Conservation (phyloP, 2,888 invertebrate species). For the Incurvaria masculella region DNA sequence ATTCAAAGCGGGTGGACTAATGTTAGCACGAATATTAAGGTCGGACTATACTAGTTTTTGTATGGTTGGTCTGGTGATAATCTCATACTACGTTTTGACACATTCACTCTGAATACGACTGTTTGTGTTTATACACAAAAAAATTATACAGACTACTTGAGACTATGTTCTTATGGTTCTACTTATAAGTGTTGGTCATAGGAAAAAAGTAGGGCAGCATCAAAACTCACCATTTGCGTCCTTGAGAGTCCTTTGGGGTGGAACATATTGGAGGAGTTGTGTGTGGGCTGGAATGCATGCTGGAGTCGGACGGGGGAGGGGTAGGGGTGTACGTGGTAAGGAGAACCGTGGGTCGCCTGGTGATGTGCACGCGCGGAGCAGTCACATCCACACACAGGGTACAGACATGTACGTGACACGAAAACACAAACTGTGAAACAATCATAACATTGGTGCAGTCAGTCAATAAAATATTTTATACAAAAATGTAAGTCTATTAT, state of each 20-base stretch:
- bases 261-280: slow-evolving; percentile 55
- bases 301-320: slow-evolving; percentile 59
- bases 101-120: too few relatives aligned
- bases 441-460: not conserved
- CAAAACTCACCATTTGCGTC: slow-evolving; percentile 52
- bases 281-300: slow-evolving; percentile 57
- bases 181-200: too few relatives aligned
- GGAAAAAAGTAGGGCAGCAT: too few relatives aligned
- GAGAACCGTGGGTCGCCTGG: slow-evolving; percentile 63
- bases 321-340: slow-evolving; percentile 72
- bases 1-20: too few relatives aligned
- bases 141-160: too few relatives aligned
- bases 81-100: too few relatives aligned
- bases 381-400: slow-evolving; percentile 24
- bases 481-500: not conserved
- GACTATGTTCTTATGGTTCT: too few relatives aligned
- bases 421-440: slow-evolving; percentile 3
- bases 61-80: too few relatives aligned
- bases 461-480: too few relatives aligned
- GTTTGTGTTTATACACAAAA: too few relatives aligned
- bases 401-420: slow-evolving; percentile 36
- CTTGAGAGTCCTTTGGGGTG: slow-evolving; percentile 57
- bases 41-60: too few relatives aligned
- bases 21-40: too few relatives aligned
- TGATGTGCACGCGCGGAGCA: slow-evolving; percentile 10